Evolutionary conservation across 1,140 invertebrate genomes (phyloP), one percentile per base, ranked within the genome.

Genomic region (Dufourea novaeangliae): DNA sequence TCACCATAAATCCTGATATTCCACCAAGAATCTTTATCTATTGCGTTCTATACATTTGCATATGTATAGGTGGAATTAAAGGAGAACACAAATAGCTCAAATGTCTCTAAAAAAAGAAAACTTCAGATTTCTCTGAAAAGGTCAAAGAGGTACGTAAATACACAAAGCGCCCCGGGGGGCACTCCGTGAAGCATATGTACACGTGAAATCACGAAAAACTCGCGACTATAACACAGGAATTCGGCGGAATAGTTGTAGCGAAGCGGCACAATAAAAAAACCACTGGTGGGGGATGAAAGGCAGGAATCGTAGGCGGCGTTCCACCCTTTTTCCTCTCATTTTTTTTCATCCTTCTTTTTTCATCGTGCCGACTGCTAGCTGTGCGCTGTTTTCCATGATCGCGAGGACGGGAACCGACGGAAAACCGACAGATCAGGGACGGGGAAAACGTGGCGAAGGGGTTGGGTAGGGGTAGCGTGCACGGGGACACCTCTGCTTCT

Each of bases 391-490:
- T 66, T 66, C 70, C n/a, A 25, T 22, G 25, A 17, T 20, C 57
- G 34, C 68, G 52, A 37, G 46, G 62, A 20, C 63, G 72, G 22
- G 52, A 79, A 34, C 37, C 57, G 67, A 71, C 81, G 82, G 86
- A 89, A 89, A 91, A 90, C 89, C 88, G 91, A 92, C 91, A 89
- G 90, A 91, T 92, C 91, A 89, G 87, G 89, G 87, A 88, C 85
- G 84, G 84, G 86, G 80, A 85, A 81, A 84, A 74, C 62, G 44
- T 22, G 37, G 72, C 54, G 79, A 75, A 80, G 77, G 82, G 80
- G 81, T 56, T 84, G 86, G 85, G 86, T 79, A 75, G 85, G 79
- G 75, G 50, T 41, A 70, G 41, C 68, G 52, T 70, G 69, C 68
- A 77, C 81, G 57, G 78, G 84, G 86, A 85, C 82, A 87, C 77